These are phyloP conservation scores for Lamprologus speciosus DNA, from an alignment of 2,113 vertebrate genomes.

Conservation along the genomic window DNA sequence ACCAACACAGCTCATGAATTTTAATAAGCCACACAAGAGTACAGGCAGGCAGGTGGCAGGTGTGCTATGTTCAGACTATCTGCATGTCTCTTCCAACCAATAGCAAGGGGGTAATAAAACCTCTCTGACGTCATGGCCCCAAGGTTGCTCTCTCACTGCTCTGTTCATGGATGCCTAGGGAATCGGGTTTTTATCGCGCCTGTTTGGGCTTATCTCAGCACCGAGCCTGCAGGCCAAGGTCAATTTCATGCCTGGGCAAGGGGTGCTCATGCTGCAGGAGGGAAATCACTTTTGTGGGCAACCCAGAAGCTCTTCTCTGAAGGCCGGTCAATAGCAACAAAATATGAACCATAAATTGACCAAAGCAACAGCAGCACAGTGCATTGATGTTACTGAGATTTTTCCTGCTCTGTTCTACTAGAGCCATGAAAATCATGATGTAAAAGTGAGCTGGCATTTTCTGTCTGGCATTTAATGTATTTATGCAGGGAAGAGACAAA, in stretches of 20 bases:
- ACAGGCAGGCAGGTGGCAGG: conserved; percentile 5
- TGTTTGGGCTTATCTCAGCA: conserved; percentile 51
- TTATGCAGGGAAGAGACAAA: not conserved
- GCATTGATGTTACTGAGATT: not conserved
- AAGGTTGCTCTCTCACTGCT: conserved; percentile 28
- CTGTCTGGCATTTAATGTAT: not conserved
- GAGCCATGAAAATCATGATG: not conserved
- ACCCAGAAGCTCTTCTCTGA: not conserved
- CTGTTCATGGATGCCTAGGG: not conserved
- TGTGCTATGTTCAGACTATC: not conserved
- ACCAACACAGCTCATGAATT: conserved; percentile 59
- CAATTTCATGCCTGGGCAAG: conserved; percentile 41
- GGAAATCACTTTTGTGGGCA: not conserved
- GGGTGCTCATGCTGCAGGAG: not conserved
- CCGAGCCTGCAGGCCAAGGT: conserved; percentile 38
- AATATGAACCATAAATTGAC: conserved; percentile 30
- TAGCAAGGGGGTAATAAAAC: conserved; percentile 19
- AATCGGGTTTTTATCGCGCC: conserved; percentile 32
- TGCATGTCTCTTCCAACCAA: not conserved
- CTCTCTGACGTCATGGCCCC: conserved; percentile 20
- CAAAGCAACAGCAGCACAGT: not conserved
- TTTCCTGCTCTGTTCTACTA: not conserved
- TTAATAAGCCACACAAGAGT: conserved; percentile 46
- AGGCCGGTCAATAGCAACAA: conserved; percentile 17
- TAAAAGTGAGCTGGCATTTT: not conserved